A percentile compares a stretch with the other conserved stretches of the same genome.
These are phyloP conservation scores for Trematomus loennbergii DNA, from an alignment of 2,113 vertebrate genomes.

Conservation along the genomic window DNA sequence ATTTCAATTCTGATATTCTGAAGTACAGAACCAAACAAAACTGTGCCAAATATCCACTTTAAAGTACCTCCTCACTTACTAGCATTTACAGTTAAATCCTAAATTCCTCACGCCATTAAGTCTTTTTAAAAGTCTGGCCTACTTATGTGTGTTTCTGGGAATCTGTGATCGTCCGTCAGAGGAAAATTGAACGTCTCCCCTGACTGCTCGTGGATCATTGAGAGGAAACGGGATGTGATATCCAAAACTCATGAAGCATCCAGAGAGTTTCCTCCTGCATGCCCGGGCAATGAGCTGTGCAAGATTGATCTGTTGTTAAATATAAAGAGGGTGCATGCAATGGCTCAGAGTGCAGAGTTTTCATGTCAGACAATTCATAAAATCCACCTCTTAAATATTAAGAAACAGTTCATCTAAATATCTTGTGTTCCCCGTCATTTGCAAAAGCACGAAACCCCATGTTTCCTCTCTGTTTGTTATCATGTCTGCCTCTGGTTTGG, in stretches of 20 bases:
- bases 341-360: conserved; percentile 15
- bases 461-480: not conserved
- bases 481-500: too few species aligned
- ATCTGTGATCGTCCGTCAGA: conserved; percentile 9
- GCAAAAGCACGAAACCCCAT: not conserved
- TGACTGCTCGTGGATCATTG: conserved; percentile 42
- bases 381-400: not conserved
- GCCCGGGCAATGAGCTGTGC: conserved; percentile 52
- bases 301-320: conserved; percentile 51
- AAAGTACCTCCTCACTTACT: too few species aligned
- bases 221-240: conserved; percentile 45
- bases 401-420: not conserved
- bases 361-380: conserved; percentile 1
- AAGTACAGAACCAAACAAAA: too few species aligned
- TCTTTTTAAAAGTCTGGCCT: not conserved
- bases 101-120: not conserved
- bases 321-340: conserved; percentile 12
- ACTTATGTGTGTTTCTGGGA: conserved; percentile 24
- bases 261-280: conserved; percentile 43
- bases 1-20: not conserved
- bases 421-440: not conserved
- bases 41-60: not conserved
- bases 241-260: conserved; percentile 48
- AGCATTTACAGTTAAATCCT: too few species aligned
- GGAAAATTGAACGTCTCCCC: conserved; percentile 33